phyloP scores from a whole-genome alignment of 2,888 invertebrate genomes.

The Lomographa bimaculata region DNA sequence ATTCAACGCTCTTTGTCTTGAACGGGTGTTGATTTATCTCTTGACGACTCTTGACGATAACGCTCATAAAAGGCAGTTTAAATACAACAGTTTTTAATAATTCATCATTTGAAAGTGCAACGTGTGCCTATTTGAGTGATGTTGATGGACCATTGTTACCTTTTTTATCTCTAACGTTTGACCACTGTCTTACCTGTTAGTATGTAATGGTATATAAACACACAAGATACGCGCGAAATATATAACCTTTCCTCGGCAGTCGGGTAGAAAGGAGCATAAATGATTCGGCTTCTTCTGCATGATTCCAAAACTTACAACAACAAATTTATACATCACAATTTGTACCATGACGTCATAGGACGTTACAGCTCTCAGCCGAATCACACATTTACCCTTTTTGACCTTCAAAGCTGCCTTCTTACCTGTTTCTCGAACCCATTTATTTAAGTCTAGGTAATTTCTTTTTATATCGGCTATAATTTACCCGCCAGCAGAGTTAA shows the following conservation, averaged over 20 bases:
- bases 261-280: no score
- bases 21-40: constrained; percentile 13
- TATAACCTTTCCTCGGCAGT: no score
- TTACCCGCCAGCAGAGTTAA: constrained; percentile 24
- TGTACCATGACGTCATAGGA: constrained; percentile 9
- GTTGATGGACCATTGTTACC: constrained; percentile 4
- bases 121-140: not conserved
- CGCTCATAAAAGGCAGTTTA: constrained; percentile 9
- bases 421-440: constrained; percentile 27
- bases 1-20: constrained; percentile 20
- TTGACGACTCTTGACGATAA: constrained; percentile 9
- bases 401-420: constrained; percentile 23
- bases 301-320: no score
- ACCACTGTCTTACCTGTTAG: no score
- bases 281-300: no score
- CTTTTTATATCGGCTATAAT: constrained; percentile 29
- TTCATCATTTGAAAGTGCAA: constrained; percentile 7
- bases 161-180: no score
- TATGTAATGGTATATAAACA: no score
- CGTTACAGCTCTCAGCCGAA: not conserved
- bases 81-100: constrained; percentile 13
- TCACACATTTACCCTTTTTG: constrained; percentile 11
- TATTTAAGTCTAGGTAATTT: constrained; percentile 26
- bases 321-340: no score
- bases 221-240: no score